Evolutionary conservation across 2,888 invertebrate genomes (phyloP).

Genomic region (Laothoe populi): DNA sequence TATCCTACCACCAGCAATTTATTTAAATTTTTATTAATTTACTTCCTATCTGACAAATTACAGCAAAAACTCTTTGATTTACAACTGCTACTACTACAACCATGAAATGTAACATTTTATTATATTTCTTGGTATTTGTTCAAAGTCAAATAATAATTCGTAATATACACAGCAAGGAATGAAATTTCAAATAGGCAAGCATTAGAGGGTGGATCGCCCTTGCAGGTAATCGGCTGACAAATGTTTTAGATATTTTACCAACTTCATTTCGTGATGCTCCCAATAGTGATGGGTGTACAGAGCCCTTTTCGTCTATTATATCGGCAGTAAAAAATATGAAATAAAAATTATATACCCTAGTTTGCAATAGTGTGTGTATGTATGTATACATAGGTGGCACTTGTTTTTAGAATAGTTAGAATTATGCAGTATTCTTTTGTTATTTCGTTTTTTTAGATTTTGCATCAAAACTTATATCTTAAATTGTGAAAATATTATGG

Average conservation of each 20-base stretch:
- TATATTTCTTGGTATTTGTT: not conserved
- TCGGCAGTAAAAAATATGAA: not conserved
- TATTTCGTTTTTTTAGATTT: too few species aligned
- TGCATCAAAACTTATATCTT: too few species aligned
- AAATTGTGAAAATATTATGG: too few species aligned
- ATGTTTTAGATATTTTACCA: slow-evolving; percentile 81
- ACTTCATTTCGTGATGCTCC: slow-evolving; percentile 75
- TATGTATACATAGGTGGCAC: too few species aligned
- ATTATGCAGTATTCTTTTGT: not conserved
- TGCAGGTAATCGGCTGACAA: slow-evolving; percentile 83
- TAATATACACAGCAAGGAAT: slow-evolving; percentile 66
- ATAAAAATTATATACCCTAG: not conserved
- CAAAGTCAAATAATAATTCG: slow-evolving; percentile 51
- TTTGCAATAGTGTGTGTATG: not conserved
- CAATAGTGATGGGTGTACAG: slow-evolving; percentile 45
- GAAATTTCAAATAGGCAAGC: slow-evolving; percentile 68
- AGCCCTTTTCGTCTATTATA: slow-evolving; percentile 23
- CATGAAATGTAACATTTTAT: not conserved
- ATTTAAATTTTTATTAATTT: too few species aligned
- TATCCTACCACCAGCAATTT: too few species aligned
- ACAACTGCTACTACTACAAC: too few species aligned
- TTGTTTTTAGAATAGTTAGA: too few species aligned
- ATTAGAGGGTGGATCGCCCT: slow-evolving; percentile 61
- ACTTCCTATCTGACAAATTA: too few species aligned
- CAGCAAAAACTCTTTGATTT: too few species aligned